phyloP scores from a whole-genome alignment of 2,797 vertebrate genomes.

The Craterocephalus amniculus region DNA sequence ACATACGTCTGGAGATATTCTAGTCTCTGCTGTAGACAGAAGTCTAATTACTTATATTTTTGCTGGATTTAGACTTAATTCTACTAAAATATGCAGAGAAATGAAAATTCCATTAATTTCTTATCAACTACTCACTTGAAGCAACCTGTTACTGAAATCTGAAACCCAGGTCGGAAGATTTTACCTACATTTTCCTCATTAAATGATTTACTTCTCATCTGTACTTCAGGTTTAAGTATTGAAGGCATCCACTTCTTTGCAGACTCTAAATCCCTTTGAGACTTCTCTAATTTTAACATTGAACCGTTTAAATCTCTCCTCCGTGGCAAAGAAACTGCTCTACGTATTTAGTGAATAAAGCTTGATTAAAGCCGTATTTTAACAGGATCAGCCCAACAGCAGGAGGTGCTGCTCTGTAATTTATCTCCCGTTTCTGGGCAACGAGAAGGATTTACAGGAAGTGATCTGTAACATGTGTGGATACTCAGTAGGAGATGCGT shows the following conservation, averaged over 20 bases:
- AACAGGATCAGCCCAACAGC: background rate
- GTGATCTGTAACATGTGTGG: background rate
- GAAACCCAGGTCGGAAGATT: background rate
- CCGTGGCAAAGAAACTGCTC: background rate
- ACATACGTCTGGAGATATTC: background rate
- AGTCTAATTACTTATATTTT: background rate
- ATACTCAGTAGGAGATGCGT: background rate
- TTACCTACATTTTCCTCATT: background rate
- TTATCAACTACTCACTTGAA: background rate
- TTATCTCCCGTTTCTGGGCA: background rate
- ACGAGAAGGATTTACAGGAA: background rate
- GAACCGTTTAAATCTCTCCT: background rate
- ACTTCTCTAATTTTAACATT: background rate
- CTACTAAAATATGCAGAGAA: background rate
- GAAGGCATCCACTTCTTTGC: background rate
- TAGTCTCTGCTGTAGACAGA: background rate
- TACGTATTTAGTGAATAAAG: background rate
- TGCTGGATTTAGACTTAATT: background rate
- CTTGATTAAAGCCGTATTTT: background rate
- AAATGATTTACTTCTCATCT: slow-evolving; percentile 1
- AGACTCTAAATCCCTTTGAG: background rate
- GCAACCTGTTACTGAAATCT: background rate
- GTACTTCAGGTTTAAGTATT: background rate
- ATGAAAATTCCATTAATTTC: background rate
- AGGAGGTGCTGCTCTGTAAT: slow-evolving; percentile 3